These are phyloP conservation scores for Ornithorhynchus anatinus DNA, from an alignment of 2,113 vertebrate genomes.

Conservation along the genomic window DNA sequence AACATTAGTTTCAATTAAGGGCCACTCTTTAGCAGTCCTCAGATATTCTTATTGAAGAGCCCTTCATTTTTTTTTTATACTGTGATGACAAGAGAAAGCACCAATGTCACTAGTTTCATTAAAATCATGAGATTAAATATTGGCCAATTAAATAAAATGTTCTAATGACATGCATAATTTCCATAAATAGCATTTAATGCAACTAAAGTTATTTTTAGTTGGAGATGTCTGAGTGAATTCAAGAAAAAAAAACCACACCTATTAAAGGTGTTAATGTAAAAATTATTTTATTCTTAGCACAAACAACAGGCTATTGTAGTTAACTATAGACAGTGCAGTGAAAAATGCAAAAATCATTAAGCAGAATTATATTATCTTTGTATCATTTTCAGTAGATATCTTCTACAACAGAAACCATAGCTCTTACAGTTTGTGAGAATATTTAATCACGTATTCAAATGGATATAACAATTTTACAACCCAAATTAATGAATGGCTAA, in stretches of 20 bases:
- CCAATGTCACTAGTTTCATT: constrained; percentile 23
- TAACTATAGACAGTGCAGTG: constrained; percentile 38
- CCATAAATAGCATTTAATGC: constrained; percentile 4
- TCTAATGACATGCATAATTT: constrained; percentile 46
- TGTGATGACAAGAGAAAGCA: constrained; percentile 16
- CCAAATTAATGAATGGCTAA: too few relatives aligned
- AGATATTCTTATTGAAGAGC: constrained; percentile 32
- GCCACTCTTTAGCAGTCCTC: constrained; percentile 18
- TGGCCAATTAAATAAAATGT: constrained; percentile 15
- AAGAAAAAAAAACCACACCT: constrained; percentile 17
- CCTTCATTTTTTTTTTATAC: constrained; percentile 21
- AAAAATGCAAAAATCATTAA: constrained; percentile 40
- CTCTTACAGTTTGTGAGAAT: background rate
- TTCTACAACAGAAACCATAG: constrained; percentile 31
- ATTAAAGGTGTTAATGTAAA: constrained; percentile 30
- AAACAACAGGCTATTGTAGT: constrained; percentile 35
- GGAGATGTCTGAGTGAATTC: constrained; percentile 24
- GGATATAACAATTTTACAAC: too few relatives aligned
- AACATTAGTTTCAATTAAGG: constrained; percentile 64
- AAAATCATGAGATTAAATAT: constrained; percentile 41
- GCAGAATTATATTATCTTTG: constrained; percentile 5
- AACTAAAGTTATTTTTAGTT: constrained; percentile 32
- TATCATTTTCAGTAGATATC: constrained; percentile 42
- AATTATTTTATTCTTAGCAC: constrained; percentile 33
- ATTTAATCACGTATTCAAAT: background rate